Evolutionary conservation across 1,140 invertebrate genomes (phyloP).

Genomic region (Elymnias hypermnestra): DNA sequence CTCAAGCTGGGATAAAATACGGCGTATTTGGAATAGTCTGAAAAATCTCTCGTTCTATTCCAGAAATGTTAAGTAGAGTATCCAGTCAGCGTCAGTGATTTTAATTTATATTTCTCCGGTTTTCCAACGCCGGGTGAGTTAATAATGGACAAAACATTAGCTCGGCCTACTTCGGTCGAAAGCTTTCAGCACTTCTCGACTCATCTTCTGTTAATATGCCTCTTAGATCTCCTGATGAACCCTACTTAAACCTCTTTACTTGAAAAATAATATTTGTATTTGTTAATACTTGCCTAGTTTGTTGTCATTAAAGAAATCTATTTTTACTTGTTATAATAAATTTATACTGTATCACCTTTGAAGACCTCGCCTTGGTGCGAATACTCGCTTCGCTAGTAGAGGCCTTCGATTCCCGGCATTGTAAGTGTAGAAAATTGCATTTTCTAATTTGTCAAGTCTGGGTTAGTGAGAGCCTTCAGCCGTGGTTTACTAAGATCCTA

Average conservation of each 20-base stretch:
- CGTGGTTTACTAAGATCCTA: too few relatives aligned
- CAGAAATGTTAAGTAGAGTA: background rate
- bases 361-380: too few relatives aligned
- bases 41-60: constrained; percentile 5
- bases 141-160: constrained; percentile 69
- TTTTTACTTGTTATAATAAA: too few relatives aligned
- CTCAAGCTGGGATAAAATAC: background rate
- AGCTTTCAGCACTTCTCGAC: constrained; percentile 59
- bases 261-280: background rate
- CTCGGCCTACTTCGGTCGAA: constrained; percentile 55
- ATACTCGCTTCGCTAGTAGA: too few relatives aligned
- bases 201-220: constrained; percentile 49
- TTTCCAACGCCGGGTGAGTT: constrained; percentile 27
- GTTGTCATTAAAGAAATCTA: too few relatives aligned
- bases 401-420: too few relatives aligned
- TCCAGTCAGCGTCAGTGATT: constrained; percentile 25
- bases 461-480: too few relatives aligned
- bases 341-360: too few relatives aligned
- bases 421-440: too few relatives aligned
- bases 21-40: constrained; percentile 5
- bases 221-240: constrained; percentile 1
- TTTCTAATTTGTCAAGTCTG: too few relatives aligned
- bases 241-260: too few relatives aligned
- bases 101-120: constrained; percentile 56
- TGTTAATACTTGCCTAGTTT: background rate